Percentiles rank a stretch among this genome's conserved stretches.
Conservation (phyloP, 2,797 vertebrate genomes). For the Nothura maculosa region DNA sequence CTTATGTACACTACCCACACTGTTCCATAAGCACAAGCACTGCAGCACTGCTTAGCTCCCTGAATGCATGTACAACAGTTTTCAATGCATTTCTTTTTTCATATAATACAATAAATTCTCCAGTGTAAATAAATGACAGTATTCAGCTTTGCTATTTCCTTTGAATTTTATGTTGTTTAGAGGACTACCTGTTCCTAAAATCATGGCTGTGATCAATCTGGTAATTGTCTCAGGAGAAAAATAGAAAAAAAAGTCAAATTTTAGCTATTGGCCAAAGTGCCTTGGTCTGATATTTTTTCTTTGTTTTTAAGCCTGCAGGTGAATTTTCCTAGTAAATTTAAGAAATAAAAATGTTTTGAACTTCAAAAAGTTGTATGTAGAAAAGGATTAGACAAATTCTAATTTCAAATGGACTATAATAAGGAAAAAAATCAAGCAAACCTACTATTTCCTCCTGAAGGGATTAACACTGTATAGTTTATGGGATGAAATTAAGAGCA, state of each 20-base stretch:
- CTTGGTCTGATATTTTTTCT: background rate
- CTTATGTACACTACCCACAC: background rate
- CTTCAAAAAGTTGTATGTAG: background rate
- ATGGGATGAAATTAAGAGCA: background rate
- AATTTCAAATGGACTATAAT: background rate
- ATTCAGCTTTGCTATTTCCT: background rate
- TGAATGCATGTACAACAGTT: background rate
- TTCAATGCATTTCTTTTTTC: background rate
- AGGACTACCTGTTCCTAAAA: background rate
- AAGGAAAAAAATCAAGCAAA: background rate
- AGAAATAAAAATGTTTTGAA: background rate
- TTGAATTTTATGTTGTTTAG: background rate
- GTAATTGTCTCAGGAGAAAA: background rate
- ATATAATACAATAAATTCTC: background rate
- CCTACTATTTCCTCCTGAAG: background rate
- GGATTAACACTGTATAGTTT: background rate
- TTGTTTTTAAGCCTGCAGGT: accelerated
- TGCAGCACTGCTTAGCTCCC: background rate
- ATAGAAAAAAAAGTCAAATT: background rate
- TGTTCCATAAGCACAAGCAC: background rate
- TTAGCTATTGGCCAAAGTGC: background rate
- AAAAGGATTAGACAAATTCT: background rate
- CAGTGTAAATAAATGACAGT: background rate
- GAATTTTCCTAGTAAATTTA: background rate
- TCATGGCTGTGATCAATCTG: background rate